These are phyloP conservation scores for Trypoxylus dichotomus DNA, from an alignment of 1,140 invertebrate genomes.

Conservation along the genomic window DNA sequence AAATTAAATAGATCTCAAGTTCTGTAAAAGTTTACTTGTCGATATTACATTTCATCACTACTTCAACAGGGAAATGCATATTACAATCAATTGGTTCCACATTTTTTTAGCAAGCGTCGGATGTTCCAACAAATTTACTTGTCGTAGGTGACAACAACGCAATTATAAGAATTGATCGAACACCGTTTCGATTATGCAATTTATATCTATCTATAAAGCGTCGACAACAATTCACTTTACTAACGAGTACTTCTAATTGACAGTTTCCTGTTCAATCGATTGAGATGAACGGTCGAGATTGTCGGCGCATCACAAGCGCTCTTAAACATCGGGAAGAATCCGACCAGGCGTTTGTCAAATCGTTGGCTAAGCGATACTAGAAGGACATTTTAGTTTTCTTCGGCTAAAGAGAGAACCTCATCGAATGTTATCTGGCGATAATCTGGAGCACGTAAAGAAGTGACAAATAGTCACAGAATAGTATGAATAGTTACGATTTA, in stretches of 20 bases:
- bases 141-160: conserved; percentile 6
- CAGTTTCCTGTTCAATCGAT: conserved; percentile 16
- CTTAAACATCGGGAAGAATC: conserved; percentile 12
- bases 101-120: not conserved
- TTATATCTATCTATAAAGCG: conserved; percentile 11
- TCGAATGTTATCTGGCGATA: conserved; percentile 9
- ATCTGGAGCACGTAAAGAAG: conserved; percentile 33
- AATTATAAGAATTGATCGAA: conserved; percentile 14
- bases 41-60: not conserved
- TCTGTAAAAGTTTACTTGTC: not conserved
- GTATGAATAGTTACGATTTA: conserved; percentile 40
- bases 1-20: not conserved
- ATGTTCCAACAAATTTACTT: conserved; percentile 18
- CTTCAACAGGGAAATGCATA: not conserved
- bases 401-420: not conserved
- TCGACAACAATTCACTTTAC: conserved; percentile 17
- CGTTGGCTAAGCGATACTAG: not conserved
- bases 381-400: not conserved
- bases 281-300: conserved; percentile 21
- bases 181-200: conserved; percentile 14
- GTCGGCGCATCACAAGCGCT: conserved; percentile 10
- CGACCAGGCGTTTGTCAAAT: conserved; percentile 15
- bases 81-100: conserved; percentile 14
- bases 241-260: conserved; percentile 24
- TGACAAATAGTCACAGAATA: conserved; percentile 42